Evolutionary conservation across 2,888 invertebrate genomes (phyloP).

Genomic region (Polydrusus tereticollis): DNA sequence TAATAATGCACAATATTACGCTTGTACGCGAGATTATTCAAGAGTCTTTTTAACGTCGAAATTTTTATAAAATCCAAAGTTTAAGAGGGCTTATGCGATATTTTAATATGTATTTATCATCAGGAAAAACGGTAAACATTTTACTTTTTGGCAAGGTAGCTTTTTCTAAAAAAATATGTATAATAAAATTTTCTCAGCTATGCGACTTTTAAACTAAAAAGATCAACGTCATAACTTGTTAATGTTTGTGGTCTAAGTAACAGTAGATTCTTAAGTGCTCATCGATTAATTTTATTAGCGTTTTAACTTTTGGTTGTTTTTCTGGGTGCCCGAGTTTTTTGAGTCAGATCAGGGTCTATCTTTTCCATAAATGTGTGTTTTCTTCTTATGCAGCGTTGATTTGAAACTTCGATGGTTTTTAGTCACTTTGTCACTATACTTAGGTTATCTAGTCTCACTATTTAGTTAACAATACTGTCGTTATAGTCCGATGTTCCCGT

Average conservation of each 20-base stretch:
- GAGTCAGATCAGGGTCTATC: background rate
- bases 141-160: background rate
- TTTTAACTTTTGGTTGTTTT: too few relatives aligned
- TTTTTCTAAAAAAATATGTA: background rate
- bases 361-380: background rate
- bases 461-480: background rate
- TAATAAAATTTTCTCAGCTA: too few relatives aligned
- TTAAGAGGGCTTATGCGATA: background rate
- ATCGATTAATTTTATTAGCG: too few relatives aligned
- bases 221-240: too few relatives aligned
- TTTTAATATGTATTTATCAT: background rate
- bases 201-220: too few relatives aligned
- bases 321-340: background rate
- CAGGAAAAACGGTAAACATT: background rate
- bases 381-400: background rate
- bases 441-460: background rate
- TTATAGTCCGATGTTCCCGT: background rate
- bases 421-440: constrained; percentile 4
- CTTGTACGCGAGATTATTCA: too few relatives aligned
- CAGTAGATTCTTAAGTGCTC: too few relatives aligned
- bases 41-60: too few relatives aligned
- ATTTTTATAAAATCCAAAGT: too few relatives aligned
- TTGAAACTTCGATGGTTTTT: background rate
- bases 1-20: too few relatives aligned
- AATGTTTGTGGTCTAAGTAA: too few relatives aligned